Conservation (phyloP, 2,888 invertebrate genomes). For the Lampropteryx suffumata region DNA sequence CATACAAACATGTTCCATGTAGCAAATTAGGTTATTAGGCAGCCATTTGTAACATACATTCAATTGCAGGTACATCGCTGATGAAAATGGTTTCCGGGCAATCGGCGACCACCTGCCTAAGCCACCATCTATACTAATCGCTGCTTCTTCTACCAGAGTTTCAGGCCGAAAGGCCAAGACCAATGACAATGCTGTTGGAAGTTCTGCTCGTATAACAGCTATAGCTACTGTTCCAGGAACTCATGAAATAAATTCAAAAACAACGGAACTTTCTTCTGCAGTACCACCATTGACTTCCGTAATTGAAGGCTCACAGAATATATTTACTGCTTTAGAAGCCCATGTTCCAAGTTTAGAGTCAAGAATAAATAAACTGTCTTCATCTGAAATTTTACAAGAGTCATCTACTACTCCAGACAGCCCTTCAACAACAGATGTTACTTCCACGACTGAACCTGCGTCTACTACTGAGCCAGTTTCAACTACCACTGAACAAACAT, state of each 20-base stretch:
- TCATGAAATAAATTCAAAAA: no score
- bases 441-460: slow-evolving; percentile 12
- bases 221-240: slow-evolving; percentile 7
- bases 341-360: slow-evolving; percentile 9
- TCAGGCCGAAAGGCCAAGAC: slow-evolving; percentile 38
- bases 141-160: slow-evolving; percentile 1
- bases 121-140: slow-evolving; percentile 32
- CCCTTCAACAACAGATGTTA: slow-evolving; percentile 19
- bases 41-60: background rate
- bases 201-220: slow-evolving; percentile 38
- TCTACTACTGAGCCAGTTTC: slow-evolving; percentile 15
- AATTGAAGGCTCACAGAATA: no score
- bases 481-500: slow-evolving; percentile 6
- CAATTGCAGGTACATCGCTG: slow-evolving; percentile 84
- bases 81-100: slow-evolving; percentile 88
- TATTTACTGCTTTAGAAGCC: background rate
- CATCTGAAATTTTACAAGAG: slow-evolving; percentile 16
- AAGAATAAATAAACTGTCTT: slow-evolving; percentile 11
- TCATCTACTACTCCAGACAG: slow-evolving; percentile 25
- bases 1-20: no score
- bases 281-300: slow-evolving; percentile 9
- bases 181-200: slow-evolving; percentile 42
- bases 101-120: slow-evolving; percentile 77
- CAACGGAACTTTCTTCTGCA: background rate
- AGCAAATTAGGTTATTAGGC: no score